Conservation (phyloP, 2,888 invertebrate species). For the Camponotus fellah region DNA sequence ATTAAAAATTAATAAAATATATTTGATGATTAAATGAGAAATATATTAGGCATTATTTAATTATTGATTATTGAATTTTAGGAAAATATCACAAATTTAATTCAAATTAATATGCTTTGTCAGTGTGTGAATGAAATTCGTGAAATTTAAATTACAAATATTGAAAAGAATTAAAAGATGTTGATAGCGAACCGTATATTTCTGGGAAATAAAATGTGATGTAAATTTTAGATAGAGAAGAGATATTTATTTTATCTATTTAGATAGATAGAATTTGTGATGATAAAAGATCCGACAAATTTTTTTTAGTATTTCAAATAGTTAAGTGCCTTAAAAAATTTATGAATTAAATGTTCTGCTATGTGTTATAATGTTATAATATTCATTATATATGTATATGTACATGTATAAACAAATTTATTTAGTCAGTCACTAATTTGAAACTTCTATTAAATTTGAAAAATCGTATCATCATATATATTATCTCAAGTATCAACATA, state of each 20-base stretch:
- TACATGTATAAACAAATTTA: neutral
- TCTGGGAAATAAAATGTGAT: neutral
- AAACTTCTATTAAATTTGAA: neutral
- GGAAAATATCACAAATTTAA: neutral
- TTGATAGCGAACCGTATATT: neutral
- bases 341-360: neutral
- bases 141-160: neutral
- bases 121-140: neutral
- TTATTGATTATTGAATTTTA: neutral
- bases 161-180: neutral
- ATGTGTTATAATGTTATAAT: neutral
- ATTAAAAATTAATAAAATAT: neutral
- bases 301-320: neutral
- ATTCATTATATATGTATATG: neutral
- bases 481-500: neutral
- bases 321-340: constrained; percentile 17
- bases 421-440: neutral
- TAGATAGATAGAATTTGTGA: neutral
- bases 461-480: too few species aligned
- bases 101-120: neutral
- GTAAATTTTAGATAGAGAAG: neutral
- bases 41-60: neutral
- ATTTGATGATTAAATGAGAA: neutral
- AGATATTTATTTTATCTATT: neutral
- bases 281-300: neutral